Evolutionary conservation across 1,140 invertebrate species (phyloP), one percentile per base, ranked within the genome.

Genomic region (Rhyacophila brunnea): DNA sequence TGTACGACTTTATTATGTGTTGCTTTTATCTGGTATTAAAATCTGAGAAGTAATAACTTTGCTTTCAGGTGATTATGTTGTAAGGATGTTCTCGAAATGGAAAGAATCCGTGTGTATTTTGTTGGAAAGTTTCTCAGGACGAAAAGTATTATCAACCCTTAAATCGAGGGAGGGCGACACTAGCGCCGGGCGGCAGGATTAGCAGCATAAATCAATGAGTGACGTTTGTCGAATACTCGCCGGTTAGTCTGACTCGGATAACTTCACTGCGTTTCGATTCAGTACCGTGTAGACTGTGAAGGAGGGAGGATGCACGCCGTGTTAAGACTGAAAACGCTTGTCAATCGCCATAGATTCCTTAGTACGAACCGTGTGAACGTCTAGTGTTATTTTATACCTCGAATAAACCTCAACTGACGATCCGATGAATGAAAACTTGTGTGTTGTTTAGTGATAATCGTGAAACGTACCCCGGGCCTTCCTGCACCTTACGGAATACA

Each of bases 191-290:
- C 51, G 51, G 51, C 18, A 18, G 36, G 49, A 35, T 23, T 44
- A 53, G 40, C 40, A 28, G 23, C 34, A 53, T 62, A 62, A 62
- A 62, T 62, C 60, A 62, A 62, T 62, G 60, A 62, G 60, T 62
- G 60, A 62, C 60, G 60, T 58, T 35, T 34, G 50, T 9, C 20
- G 7, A 40, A 40, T 49, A 14, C 47, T 23, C 38, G 38, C 23
- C 23, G 23, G 23, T 28, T 28, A 28, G 23, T 28, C 23, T 9
- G 23, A 3, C 9, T 28, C 9, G 9, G 23, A 28, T 28, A 28
- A 28, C 23, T 28, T 28, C 23, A 28, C 23, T 5, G 3, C 23
- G 23, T 28, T 28, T 28, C 4, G 9, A 28, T 28, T 13, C 54
- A 57, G 60, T 56, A 47, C 28, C 53, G 60, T 53, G 54, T 47